These are phyloP conservation scores for Ochlodes sylvanus DNA, from an alignment of 2,888 invertebrate species.

Conservation along the genomic window DNA sequence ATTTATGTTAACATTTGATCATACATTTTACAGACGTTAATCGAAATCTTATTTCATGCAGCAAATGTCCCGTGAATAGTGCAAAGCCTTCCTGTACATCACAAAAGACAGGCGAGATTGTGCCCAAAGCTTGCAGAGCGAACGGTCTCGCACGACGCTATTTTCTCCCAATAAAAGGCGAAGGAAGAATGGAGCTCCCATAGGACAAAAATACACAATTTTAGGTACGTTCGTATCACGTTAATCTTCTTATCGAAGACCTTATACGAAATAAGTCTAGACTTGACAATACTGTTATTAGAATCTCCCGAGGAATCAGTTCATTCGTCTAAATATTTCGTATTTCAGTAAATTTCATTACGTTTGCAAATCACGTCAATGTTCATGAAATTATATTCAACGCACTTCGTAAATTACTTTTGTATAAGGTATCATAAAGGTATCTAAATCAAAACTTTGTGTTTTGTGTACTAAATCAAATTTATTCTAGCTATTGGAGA, in stretches of 20 bases:
- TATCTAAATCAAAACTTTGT: slow-evolving; percentile 19
- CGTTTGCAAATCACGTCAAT: slow-evolving; percentile 18
- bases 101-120: slow-evolving; percentile 56
- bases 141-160: slow-evolving; percentile 55
- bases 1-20: slow-evolving; percentile 47
- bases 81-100: slow-evolving; percentile 62
- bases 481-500: slow-evolving; percentile 15
- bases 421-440: no score
- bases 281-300: slow-evolving; percentile 12
- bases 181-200: slow-evolving; percentile 29
- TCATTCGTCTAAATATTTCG: background rate
- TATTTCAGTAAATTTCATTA: slow-evolving; percentile 13
- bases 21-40: slow-evolving; percentile 59
- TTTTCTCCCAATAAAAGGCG: slow-evolving; percentile 54
- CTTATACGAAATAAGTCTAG: slow-evolving; percentile 17
- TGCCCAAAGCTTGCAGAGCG: slow-evolving; percentile 44
- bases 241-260: slow-evolving; percentile 20
- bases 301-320: slow-evolving; percentile 2
- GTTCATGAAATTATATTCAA: slow-evolving; percentile 14
- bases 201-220: slow-evolving; percentile 24
- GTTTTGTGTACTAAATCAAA: slow-evolving; percentile 25
- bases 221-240: slow-evolving; percentile 2
- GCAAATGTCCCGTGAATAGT: slow-evolving; percentile 75
- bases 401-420: slow-evolving; percentile 30
- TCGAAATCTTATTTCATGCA: slow-evolving; percentile 78